phyloP scores from a whole-genome alignment of 2,113 vertebrate genomes.

The Oryzias javanicus region DNA sequence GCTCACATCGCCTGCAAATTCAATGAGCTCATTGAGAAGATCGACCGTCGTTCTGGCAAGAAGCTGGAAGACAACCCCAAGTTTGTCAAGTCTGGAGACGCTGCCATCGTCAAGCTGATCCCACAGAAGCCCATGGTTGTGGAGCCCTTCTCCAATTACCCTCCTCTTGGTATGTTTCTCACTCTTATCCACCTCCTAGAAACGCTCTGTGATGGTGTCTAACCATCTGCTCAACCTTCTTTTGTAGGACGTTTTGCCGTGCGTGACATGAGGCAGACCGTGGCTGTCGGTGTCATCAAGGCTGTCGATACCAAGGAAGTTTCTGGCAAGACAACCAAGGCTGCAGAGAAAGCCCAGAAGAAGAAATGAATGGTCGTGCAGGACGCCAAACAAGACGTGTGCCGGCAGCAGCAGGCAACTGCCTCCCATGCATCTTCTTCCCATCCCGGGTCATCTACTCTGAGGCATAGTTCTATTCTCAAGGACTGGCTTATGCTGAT shows the following conservation, averaged over 20 bases:
- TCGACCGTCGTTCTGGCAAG: conserved; percentile 82
- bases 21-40: conserved; percentile 80
- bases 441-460: conserved; percentile 64
- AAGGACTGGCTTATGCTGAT: conserved; percentile 87
- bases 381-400: conserved; percentile 50
- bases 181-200: background rate
- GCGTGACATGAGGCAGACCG: conserved; percentile 84
- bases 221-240: background rate
- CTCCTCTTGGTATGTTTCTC: conserved; percentile 74
- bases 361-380: conserved; percentile 74
- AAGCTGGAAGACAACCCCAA: conserved; percentile 82
- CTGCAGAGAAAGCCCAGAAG: conserved; percentile 76
- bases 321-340: conserved; percentile 78
- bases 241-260: conserved; percentile 80
- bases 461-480: conserved; percentile 75
- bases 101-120: conserved; percentile 77
- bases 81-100: conserved; percentile 79
- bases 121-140: conserved; percentile 83
- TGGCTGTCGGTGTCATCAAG: conserved; percentile 83
- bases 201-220: background rate
- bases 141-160: conserved; percentile 77
- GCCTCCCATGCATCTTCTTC: conserved; percentile 23
- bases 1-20: conserved; percentile 85
- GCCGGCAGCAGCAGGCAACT: conserved; percentile 56
- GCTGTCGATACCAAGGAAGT: conserved; percentile 69